Base-by-base conservation (phyloP, 2,113 vertebrate genomes). In the Forbesichthys agassizii region DNA sequence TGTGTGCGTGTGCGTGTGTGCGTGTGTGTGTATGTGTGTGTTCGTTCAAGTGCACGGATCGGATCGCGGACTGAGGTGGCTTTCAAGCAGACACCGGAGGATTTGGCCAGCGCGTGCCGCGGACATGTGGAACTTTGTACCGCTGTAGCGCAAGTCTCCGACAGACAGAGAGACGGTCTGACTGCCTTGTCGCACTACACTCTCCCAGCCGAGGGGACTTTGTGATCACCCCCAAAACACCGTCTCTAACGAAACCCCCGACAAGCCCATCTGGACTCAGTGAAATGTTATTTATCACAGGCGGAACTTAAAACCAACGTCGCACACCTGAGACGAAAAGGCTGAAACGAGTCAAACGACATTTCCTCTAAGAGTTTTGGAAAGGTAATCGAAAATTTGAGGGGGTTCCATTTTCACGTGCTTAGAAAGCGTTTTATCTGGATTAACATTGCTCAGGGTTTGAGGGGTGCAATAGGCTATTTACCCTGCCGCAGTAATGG, bases 51-150 rank as follows among this genome's bases (percentile, higher is more conserved):
- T 61, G 59, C 47, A n/a, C 27, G 69, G 66, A 72, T 51, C 75
- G 48, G 57, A 61, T 61, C 61, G 72, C 71, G 69, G 79, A 81
- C 61, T 58, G 66, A 79, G 75, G 71, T 76, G 64, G 66, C 53
- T 69, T 60, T 73, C 67, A 60, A 64, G 73, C 68, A 69, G 69
- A 54, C 74, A 69, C 68, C 78, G 63, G 68, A 27, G 57, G 70
- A 82, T 79, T 84, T 75, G 80, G 71, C 77, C 84, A 85, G 84
- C 79, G 86, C 84, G 87, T 81, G 84, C 86, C 86, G 87, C 68
- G 84, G 85, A 84, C 88, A 91, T 91, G 90, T 89, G 90, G 87
- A 88, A 91, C 84, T 91, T 90, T 84, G 83, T 74, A 77, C 86
- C 82, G 80, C 88, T 90, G 77, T 89, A 91, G 86, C 85, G 87